Evolutionary conservation across 64 coral and sea anemone species (phyloP).

Genomic region (Pocillopora damicornis): DNA sequence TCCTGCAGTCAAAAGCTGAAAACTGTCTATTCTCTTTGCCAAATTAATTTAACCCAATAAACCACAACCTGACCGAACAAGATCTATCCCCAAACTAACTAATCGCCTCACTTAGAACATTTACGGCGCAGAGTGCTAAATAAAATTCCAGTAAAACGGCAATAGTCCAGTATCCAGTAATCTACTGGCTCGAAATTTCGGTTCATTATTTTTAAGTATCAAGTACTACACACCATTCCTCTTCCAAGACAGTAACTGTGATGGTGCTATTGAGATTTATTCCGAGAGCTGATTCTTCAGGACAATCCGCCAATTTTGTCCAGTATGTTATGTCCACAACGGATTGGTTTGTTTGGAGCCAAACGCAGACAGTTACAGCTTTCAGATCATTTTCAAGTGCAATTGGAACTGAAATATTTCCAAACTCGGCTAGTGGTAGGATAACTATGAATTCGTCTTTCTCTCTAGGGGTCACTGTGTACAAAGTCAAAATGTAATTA

Average conservation of each 20-base stretch:
- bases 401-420: slow-evolving; percentile 1
- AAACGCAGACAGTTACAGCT: slow-evolving; percentile 1
- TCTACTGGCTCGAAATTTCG: neutral
- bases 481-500: neutral
- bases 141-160: too few relatives aligned
- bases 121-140: too few relatives aligned
- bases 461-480: neutral
- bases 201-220: neutral
- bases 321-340: neutral
- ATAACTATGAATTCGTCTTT: neutral
- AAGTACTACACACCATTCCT: neutral
- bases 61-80: too few relatives aligned
- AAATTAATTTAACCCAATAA: too few relatives aligned
- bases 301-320: neutral
- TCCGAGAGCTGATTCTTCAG: neutral
- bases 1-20: neutral
- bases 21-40: neutral
- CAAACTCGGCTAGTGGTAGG: neutral
- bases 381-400: neutral
- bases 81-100: too few relatives aligned
- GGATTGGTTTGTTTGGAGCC: slow-evolving; percentile 12
- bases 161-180: too few relatives aligned
- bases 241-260: neutral
- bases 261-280: neutral
- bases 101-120: too few relatives aligned